A percentile compares a stretch with the other conserved stretches of the same genome.
These are phyloP conservation scores for Myrmophylax atrothorax DNA, from an alignment of 2,113 vertebrate species.

Conservation along the genomic window DNA sequence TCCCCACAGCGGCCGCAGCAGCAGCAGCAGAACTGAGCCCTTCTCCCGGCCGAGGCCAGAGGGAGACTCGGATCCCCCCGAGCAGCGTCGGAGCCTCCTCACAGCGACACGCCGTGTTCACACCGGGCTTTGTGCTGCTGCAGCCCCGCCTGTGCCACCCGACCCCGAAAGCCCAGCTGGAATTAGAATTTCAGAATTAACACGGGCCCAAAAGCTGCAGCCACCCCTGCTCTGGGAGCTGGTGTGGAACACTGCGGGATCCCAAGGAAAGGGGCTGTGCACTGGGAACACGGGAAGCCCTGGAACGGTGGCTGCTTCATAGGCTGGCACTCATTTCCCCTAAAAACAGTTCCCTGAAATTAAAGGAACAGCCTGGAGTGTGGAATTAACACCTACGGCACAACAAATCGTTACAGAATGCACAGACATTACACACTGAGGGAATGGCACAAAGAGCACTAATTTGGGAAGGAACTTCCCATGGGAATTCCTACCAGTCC, in stretches of 20 bases:
- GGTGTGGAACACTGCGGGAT: background rate
- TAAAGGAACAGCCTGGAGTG: background rate
- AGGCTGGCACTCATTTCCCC: background rate
- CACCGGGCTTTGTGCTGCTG: background rate
- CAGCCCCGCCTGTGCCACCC: background rate
- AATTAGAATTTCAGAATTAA: background rate
- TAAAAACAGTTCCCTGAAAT: background rate
- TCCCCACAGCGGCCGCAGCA: background rate
- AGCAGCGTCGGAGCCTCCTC: background rate
- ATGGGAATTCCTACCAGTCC: background rate
- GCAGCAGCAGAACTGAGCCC: background rate
- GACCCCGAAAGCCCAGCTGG: background rate
- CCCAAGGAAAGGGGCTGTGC: background rate
- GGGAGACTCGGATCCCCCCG: background rate
- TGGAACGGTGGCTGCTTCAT: background rate
- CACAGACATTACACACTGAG: background rate
- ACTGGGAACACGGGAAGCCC: background rate
- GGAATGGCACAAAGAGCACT: background rate
- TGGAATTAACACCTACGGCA: background rate
- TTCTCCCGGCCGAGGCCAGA: background rate
- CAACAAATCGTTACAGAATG: background rate
- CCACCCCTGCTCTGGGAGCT: background rate
- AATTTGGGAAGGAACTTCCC: background rate
- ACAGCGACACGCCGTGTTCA: background rate
- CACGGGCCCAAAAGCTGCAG: background rate